Base-by-base conservation (phyloP, 2,797 vertebrate species). In the Alauda arvensis region DNA sequence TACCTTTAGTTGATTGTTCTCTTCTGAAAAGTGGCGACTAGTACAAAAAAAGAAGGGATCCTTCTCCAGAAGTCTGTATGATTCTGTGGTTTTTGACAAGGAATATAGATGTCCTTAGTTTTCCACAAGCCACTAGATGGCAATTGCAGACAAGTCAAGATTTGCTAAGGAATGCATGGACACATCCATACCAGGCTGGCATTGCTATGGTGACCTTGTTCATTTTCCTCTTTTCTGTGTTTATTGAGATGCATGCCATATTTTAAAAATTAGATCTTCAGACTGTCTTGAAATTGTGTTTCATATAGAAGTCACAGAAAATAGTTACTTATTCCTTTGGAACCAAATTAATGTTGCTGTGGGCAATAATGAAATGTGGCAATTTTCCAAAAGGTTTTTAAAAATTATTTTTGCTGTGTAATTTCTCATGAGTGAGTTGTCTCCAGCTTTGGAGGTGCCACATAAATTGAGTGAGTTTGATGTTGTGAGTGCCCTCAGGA, bases 61-160 rank as follows among this genome's bases (percentile, higher is more conserved):
- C 5, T 85, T 81, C 46, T 31, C 29, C 31, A 69, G 40, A 57
- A 71, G 4, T 55, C 25, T 42, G 2, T 16, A 5, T 51, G 18
- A 26, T 31, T 76, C 21, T 49, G 31, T 37, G 34, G 0, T 4
- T 72, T 83, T 67, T 89, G 53, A 40, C 31, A 52, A 62, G 42
- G 45, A 53, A 83, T 83, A 67, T 8, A 20, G 11, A 29, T 81
- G 21, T 56, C 15, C 69, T 52, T 61, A 49, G 18, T 90, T 77
- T 85, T n/a, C 42, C 65, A 40, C 21, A 55, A 63, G 31, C 94
- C 94, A 68, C 91, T 94, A 95, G 94, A 72, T 94, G 94, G 94
- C 94, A 91, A 93, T 70, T 94, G 61, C 87, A 79, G 84, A 93
- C 88, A 93, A 92, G 82, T 77, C 67, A 92, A 81, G 74, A 39